These are phyloP conservation scores for Pocillopora meandrina DNA, from an alignment of 92 coral and sea anemone genomes.

Conservation along the genomic window DNA sequence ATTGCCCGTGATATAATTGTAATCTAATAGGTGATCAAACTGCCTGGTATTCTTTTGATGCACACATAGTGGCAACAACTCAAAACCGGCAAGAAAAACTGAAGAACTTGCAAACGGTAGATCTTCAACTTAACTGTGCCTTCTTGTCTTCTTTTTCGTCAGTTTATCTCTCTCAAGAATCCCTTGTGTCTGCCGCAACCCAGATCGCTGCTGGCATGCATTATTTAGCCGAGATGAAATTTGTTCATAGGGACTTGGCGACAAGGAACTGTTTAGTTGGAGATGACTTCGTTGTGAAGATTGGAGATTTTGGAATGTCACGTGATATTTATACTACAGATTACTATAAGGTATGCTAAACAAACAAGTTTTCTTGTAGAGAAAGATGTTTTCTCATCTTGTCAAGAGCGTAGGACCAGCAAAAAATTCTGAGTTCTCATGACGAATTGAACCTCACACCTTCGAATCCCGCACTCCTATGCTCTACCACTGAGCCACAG, in stretches of 20 bases:
- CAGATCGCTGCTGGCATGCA: constrained; percentile 90
- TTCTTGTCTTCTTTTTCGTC: background rate
- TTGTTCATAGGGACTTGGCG: constrained; percentile 95
- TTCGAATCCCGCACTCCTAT: too few relatives aligned
- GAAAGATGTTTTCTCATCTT: too few relatives aligned
- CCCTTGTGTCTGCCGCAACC: constrained; percentile 61
- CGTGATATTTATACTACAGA: constrained; percentile 86
- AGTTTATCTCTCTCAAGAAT: constrained; percentile 85
- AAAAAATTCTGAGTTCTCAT: too few relatives aligned
- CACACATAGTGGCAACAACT: too few relatives aligned
- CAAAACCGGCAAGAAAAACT: too few relatives aligned
- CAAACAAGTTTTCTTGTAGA: background rate
- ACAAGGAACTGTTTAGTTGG: constrained; percentile 88
- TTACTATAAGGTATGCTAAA: constrained; percentile 81
- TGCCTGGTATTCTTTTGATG: too few relatives aligned
- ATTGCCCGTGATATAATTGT: too few relatives aligned
- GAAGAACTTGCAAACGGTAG: too few relatives aligned
- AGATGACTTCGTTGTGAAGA: constrained; percentile 74
- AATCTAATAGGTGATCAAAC: too few relatives aligned
- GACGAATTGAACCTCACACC: too few relatives aligned
- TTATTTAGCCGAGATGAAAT: constrained; percentile 74
- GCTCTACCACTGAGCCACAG: too few relatives aligned
- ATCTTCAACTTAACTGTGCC: background rate
- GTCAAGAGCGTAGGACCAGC: too few relatives aligned
- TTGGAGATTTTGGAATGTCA: constrained; percentile 99